These are phyloP conservation scores for Henricia sp. DNA, from an alignment of 53 echinoderm and acorn worm genomes.

Conservation along the genomic window DNA sequence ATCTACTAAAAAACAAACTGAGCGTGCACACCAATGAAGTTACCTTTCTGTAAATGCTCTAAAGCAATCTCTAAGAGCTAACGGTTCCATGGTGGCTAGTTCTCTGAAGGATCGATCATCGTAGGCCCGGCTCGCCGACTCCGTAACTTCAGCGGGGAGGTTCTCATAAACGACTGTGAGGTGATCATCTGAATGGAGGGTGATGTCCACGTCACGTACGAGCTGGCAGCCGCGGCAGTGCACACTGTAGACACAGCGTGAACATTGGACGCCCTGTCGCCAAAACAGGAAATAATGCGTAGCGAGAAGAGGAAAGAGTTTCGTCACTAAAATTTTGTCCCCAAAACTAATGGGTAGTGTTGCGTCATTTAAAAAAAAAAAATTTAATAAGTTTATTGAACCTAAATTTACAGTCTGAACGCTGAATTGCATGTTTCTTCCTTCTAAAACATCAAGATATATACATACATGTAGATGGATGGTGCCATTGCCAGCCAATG, in stretches of 20 bases:
- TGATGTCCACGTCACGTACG: slow-evolving; percentile 88
- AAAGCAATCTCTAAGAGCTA: slow-evolving; percentile 94
- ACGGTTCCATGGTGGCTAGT: slow-evolving; percentile 67
- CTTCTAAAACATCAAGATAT: too few species aligned
- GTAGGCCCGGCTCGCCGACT: slow-evolving; percentile 77
- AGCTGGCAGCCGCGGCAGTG: slow-evolving; percentile 95
- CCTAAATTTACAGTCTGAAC: too few species aligned
- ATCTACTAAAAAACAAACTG: too few species aligned
- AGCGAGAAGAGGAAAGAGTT: neutral
- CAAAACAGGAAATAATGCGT: neutral
- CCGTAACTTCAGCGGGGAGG: slow-evolving; percentile 76
- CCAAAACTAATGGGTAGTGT: too few species aligned
- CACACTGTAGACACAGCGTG: slow-evolving; percentile 81
- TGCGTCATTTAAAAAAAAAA: too few species aligned
- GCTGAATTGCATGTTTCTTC: too few species aligned
- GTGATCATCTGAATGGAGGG: slow-evolving; percentile 87
- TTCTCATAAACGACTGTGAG: slow-evolving; percentile 86
- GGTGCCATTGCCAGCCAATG: too few species aligned
- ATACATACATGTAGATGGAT: too few species aligned
- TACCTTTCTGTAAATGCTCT: slow-evolving; percentile 97
- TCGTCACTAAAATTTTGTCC: too few species aligned
- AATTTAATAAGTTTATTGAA: too few species aligned
- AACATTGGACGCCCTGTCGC: slow-evolving; percentile 84
- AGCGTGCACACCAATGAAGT: too few species aligned
- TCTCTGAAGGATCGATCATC: slow-evolving; percentile 83